Base-by-base conservation (phyloP, 64 coral and sea anemone species). In the Porites lutea region DNA sequence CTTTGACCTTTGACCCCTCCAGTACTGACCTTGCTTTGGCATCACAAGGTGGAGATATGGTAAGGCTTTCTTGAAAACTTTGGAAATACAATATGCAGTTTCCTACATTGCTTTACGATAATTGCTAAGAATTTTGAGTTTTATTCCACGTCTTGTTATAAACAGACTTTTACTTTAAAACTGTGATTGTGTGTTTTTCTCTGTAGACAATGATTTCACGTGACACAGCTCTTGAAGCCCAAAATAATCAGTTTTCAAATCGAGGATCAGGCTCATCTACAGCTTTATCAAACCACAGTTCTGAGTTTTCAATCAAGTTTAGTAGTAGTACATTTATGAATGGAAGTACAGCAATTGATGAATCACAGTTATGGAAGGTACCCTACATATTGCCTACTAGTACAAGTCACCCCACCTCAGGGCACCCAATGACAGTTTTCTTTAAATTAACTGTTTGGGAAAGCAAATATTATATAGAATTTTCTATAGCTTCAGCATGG, bases 321-420 rank as follows among this genome's bases (percentile, higher is more conserved):
- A 52, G 81, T 16, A 52, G 48, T 48, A 69, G 81, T 51, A 18
- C n/a, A 3, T 52, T 84, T 18, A 67, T 68, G 18, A 47, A 84
- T 84, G 63, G 62, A 13, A 68, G 48, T 68, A 43, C 16, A 68
- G 46, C 13, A 16, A 43, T 74, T 20, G 91, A 87, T 72, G 75
- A 73, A 51, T 92, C 91, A 66, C 51, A 86, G 22, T 61, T 92
- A 4, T 92, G 91, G 91, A 92, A 92, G 91, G 91, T 92, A 37
- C 27, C 27, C 27, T 37, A 37, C 27, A 13, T 54, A 11, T 19
- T 6, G 54, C 20, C 49, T 77, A 9, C 7, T 27, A 71, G 6
- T 22, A n/a, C 67, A 37, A 37, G 27, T 37, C 27, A 37, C 1
- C 27, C 27, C 1, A 37, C 27, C 27, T 0, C 27, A 37, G 0